Evolutionary conservation across 2,888 invertebrate genomes (phyloP), one percentile per base, ranked within the genome.

Genomic region (Drosophila greeni): DNA sequence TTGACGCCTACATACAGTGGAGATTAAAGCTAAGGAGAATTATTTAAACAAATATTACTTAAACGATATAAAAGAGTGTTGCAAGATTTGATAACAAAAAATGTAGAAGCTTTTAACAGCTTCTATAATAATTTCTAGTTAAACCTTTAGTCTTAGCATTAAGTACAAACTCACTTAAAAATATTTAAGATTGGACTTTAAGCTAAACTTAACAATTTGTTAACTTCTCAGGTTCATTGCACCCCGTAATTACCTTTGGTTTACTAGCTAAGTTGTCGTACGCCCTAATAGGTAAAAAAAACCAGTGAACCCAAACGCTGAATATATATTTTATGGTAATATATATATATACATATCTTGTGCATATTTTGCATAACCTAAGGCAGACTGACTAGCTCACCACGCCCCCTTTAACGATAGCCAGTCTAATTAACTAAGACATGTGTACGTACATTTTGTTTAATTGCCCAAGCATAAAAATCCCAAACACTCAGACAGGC

Each of bases 381-480:
- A n/a, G 20, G 36, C 29, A 36, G 51, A 12, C 29, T 42, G 36
- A 39, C 45, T 39, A 48, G 40, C 40, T 45, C 31, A 26, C 40
- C 53, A 70, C 64, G 71, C 71, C 71, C 53, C 37, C 43, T 31
- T 62, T 62, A 53, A 69, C 65, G 70, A 62, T 53, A 48, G 29
- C 4, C 47, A 18, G 43, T n/a, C 55, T 62, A 69, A 62, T 62
- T 70, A 69, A 62, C 64, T 45, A 37, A 70, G 43, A 49, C 64
- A 40, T 43, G 36, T 73, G 52, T 48, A 56, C 54, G 36, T 57
- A 45, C 56, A 20, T 57, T 74, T 66, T 62, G 78, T 61, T 74
- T 78, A 81, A 83, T 83, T 81, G 69, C 54, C 66, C 53, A 68
- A 70, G 54, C 69, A 59, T 58, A 67, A 52, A 67, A 53, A 48